Percentiles rank a stretch among this genome's conserved stretches.
These are phyloP conservation scores for Elysia crispata DNA, from an alignment of 2,888 invertebrate genomes.

Conservation along the genomic window DNA sequence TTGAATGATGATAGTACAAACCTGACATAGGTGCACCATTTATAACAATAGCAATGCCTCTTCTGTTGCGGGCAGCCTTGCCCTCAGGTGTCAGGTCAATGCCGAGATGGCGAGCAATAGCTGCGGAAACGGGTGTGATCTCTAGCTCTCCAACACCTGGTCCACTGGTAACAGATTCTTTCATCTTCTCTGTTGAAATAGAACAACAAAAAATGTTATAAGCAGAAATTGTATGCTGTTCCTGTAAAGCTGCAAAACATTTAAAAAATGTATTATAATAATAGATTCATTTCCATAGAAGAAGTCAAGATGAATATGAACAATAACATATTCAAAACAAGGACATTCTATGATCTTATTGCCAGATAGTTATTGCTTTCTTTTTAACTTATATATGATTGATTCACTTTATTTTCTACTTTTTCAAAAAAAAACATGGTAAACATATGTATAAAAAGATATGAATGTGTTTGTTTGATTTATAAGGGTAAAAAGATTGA, in stretches of 20 bases:
- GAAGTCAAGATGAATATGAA: background rate
- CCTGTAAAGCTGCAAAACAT: no score
- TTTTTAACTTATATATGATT: no score
- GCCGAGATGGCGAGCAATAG: constrained; percentile 77
- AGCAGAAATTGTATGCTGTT: no score
- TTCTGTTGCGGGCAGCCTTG: constrained; percentile 75
- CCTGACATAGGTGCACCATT: constrained; percentile 78
- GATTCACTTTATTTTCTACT: no score
- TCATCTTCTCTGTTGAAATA: constrained; percentile 51
- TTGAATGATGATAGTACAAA: constrained; percentile 48
- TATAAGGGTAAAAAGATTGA: background rate
- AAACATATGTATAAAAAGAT: no score
- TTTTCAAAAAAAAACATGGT: no score
- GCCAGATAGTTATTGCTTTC: no score
- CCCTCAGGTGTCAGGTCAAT: constrained; percentile 77
- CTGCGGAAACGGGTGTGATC: constrained; percentile 77
- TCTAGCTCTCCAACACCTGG: constrained; percentile 76
- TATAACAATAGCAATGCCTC: constrained; percentile 77
- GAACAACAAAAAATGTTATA: no score
- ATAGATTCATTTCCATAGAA: background rate
- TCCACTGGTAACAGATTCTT: constrained; percentile 58
- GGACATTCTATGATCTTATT: no score
- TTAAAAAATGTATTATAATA: background rate
- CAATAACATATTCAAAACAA: no score
- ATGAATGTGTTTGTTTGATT: no score